These are phyloP conservation scores for Drosophila orena DNA, from an alignment of 1,140 invertebrate genomes.

Conservation along the genomic window DNA sequence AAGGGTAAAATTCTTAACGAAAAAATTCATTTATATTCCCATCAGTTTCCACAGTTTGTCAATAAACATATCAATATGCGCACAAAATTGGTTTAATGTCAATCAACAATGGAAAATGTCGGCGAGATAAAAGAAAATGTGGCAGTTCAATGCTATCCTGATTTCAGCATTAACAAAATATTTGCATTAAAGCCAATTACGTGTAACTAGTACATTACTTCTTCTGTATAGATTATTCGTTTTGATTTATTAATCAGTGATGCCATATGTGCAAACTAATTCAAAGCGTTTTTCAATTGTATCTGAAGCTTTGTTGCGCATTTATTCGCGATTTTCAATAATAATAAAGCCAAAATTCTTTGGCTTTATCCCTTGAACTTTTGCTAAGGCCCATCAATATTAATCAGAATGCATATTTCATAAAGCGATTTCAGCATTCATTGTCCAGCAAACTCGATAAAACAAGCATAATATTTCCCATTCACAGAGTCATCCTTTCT, in stretches of 20 bases:
- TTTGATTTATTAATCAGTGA: not conserved
- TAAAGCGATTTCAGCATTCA: constrained; percentile 43
- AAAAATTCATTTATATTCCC: not conserved
- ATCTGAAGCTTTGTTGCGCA: not conserved
- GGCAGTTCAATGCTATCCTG: not conserved
- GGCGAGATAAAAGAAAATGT: not conserved
- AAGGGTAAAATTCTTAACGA: not conserved
- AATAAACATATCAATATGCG: constrained; percentile 76
- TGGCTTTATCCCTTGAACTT: constrained; percentile 4
- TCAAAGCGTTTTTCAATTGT: not conserved
- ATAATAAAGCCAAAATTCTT: not conserved
- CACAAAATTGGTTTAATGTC: constrained; percentile 72
- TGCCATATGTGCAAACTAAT: not conserved
- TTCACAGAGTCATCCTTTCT: constrained; percentile 10
- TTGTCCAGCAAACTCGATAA: constrained; percentile 34
- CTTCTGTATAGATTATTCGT: not conserved
- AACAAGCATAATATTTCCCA: constrained; percentile 32
- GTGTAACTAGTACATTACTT: not conserved
- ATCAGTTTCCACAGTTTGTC: constrained; percentile 27
- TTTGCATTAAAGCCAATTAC: not conserved
- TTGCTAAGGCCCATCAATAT: constrained; percentile 36
- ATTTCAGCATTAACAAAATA: constrained; percentile 3
- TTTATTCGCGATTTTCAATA: not conserved
- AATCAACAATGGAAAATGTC: constrained; percentile 45
- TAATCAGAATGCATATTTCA: constrained; percentile 51